Percentiles rank a stretch among this genome's conserved stretches.
phyloP scores from a whole-genome alignment of 2,797 vertebrate species.

The Sebastes diaconus region DNA sequence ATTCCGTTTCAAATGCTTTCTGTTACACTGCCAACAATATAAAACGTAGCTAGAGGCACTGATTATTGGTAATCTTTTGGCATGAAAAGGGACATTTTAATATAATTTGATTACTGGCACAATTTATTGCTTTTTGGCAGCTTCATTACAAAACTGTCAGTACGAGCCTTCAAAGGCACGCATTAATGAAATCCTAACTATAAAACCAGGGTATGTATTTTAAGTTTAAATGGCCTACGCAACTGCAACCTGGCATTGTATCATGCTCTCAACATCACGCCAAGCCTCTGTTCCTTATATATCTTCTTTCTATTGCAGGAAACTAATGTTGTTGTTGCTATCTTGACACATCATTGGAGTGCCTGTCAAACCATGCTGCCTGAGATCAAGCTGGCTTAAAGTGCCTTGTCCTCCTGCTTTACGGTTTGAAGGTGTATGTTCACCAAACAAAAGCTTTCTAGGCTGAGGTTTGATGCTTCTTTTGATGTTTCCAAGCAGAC shows the following conservation, averaged over 20 bases:
- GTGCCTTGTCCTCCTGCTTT: slow-evolving; percentile 37
- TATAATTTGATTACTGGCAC: not conserved
- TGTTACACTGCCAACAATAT: not conserved
- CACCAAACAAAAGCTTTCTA: slow-evolving; percentile 40
- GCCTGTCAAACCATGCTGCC: slow-evolving; percentile 55
- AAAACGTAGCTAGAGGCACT: not conserved
- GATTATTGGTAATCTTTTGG: slow-evolving; percentile 2
- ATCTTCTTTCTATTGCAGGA: slow-evolving; percentile 20
- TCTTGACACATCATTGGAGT: slow-evolving; percentile 50
- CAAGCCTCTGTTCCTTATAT: slow-evolving; percentile 21
- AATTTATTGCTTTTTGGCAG: not conserved
- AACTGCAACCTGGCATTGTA: not conserved
- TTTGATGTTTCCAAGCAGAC: slow-evolving; percentile 44
- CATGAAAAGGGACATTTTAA: not conserved
- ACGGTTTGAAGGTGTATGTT: slow-evolving; percentile 31
- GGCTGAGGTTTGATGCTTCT: slow-evolving; percentile 18
- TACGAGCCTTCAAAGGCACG: not conserved
- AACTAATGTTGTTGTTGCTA: slow-evolving; percentile 51
- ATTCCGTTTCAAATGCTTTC: not conserved
- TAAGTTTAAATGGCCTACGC: not conserved
- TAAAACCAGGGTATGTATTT: slow-evolving; percentile 1
- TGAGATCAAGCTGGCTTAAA: slow-evolving; percentile 60
- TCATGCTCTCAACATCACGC: slow-evolving; percentile 3
- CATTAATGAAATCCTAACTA: not conserved
- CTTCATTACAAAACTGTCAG: not conserved